phyloP scores from a whole-genome alignment of 1,140 invertebrate species.

The Pseudomyrmex cubaensis region DNA sequence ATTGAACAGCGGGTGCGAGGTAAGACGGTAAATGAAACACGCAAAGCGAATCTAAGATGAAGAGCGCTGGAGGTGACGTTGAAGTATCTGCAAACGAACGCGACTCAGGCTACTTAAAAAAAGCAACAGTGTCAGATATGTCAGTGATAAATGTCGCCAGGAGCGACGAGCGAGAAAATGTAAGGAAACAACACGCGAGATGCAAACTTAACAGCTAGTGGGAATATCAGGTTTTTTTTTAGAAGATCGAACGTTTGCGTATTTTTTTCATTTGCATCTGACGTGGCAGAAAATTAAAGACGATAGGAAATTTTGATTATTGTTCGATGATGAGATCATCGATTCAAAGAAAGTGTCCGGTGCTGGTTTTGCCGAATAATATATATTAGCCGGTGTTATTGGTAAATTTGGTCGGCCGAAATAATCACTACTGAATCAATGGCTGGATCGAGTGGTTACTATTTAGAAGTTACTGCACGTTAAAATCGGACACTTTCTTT shows the following conservation, averaged over 20 bases:
- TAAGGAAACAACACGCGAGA: conserved; percentile 22
- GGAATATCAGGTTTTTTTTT: conserved; percentile 22
- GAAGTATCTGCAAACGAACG: conserved; percentile 30
- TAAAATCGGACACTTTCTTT: conserved; percentile 2
- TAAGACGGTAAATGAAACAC: conserved; percentile 26
- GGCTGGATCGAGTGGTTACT: neutral
- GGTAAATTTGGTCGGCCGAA: neutral
- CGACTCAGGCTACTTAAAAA: conserved; percentile 40
- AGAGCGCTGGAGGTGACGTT: conserved; percentile 10
- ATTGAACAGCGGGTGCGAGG: conserved; percentile 8
- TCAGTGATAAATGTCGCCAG: conserved; percentile 38
- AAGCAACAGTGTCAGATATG: conserved; percentile 15
- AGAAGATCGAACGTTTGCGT: neutral
- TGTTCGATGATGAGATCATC: conserved; percentile 17
- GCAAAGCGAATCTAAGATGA: conserved; percentile 7
- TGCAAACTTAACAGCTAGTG: neutral
- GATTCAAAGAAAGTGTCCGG: conserved; percentile 32
- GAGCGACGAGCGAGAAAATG: conserved; percentile 22
- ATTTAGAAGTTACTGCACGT: neutral
- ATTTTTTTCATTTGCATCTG: neutral
- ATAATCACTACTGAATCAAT: conserved; percentile 3
- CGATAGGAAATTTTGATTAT: conserved; percentile 13
- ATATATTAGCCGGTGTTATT: neutral
- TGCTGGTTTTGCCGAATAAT: neutral
- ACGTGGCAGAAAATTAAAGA: conserved; percentile 19